phyloP scores from a whole-genome alignment of 1,140 invertebrate genomes.

The Sesamia nonagrioides region DNA sequence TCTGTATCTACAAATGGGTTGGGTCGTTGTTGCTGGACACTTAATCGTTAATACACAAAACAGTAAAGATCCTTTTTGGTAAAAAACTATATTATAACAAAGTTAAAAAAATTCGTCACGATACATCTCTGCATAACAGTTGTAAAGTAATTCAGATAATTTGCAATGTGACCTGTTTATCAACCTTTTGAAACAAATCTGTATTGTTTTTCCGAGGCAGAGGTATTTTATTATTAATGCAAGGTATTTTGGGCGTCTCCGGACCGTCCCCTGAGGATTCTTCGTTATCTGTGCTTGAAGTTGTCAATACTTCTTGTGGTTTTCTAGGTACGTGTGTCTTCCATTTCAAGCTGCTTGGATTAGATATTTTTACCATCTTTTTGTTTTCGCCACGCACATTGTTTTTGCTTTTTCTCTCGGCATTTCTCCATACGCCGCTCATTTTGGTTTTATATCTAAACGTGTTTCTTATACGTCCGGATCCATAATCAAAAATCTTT shows the following conservation, averaged over 20 bases:
- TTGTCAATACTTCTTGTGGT: constrained; percentile 12
- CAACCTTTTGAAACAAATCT: neutral
- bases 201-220: neutral
- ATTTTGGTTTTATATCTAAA: neutral
- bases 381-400: neutral
- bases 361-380: neutral
- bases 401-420: neutral
- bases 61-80: no score
- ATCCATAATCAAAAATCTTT: neutral
- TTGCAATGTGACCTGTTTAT: neutral
- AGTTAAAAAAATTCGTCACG: no score
- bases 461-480: neutral
- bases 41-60: no score
- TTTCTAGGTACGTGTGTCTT: neutral
- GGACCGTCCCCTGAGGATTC: constrained; percentile 1
- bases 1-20: no score
- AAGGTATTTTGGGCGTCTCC: neutral
- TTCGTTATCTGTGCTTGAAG: constrained; percentile 20
- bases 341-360: neutral
- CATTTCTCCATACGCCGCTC: neutral
- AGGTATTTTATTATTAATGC: neutral
- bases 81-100: no score
- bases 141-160: neutral
- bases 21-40: no score
- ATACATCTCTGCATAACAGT: no score